Evolutionary conservation across 1,140 invertebrate genomes (phyloP).

Genomic region (Lepidostoma basale): DNA sequence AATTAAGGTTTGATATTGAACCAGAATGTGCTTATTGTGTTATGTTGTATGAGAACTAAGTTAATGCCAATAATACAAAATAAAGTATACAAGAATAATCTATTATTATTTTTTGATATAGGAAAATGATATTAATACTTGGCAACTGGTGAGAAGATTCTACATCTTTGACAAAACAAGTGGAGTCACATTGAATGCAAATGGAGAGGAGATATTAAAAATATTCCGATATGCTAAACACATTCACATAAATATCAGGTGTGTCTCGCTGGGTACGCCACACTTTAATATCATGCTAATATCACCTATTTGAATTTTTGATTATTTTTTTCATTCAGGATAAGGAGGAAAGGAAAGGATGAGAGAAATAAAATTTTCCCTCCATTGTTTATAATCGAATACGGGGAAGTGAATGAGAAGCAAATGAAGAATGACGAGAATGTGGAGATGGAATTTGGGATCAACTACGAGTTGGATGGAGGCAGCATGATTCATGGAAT

Average conservation of each 20-base stretch:
- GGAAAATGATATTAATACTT: slow-evolving; percentile 58
- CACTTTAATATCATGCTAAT: too few species aligned
- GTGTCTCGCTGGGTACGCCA: too few species aligned
- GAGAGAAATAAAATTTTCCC: slow-evolving; percentile 64
- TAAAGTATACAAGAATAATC: too few species aligned
- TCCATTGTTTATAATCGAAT: slow-evolving; percentile 63
- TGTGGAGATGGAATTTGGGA: slow-evolving; percentile 62
- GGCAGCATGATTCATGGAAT: slow-evolving; percentile 58
- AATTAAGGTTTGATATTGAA: too few species aligned
- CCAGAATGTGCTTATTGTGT: too few species aligned
- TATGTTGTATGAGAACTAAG: too few species aligned
- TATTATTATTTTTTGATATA: slow-evolving; percentile 47
- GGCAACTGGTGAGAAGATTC: slow-evolving; percentile 68
- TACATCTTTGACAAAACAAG: slow-evolving; percentile 68
- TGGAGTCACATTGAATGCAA: slow-evolving; percentile 50
- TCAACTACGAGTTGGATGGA: slow-evolving; percentile 63
- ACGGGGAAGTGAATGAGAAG: slow-evolving; percentile 60
- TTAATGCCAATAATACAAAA: too few species aligned
- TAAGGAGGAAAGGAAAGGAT: slow-evolving; percentile 58
- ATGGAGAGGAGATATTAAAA: slow-evolving; percentile 48
- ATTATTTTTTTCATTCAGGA: slow-evolving; percentile 49
- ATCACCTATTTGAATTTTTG: too few species aligned
- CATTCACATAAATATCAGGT: slow-evolving; percentile 49
- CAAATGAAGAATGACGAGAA: slow-evolving; percentile 55
- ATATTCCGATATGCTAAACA: slow-evolving; percentile 56